Percentiles rank a stretch among this genome's conserved stretches.
Evolutionary conservation across 2,888 invertebrate species (phyloP).

Genomic region (Philopedon plagiatum): DNA sequence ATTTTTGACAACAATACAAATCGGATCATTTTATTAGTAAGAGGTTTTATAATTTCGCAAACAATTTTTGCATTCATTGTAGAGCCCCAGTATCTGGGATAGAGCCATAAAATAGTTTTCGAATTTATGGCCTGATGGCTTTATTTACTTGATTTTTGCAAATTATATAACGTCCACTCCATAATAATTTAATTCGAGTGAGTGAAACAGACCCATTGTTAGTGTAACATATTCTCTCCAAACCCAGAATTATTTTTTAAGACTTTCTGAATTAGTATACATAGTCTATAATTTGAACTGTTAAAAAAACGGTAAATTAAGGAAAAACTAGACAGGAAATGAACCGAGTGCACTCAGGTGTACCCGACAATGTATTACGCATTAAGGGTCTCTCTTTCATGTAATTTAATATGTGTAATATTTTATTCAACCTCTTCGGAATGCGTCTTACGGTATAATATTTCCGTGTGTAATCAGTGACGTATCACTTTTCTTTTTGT

Average conservation of each 20-base stretch:
- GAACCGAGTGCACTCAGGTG: constrained; percentile 12
- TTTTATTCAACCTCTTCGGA: not conserved
- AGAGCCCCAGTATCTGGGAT: no score
- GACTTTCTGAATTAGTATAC: not conserved
- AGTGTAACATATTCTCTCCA: not conserved
- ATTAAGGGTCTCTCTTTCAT: constrained; percentile 18
- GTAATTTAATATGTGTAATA: constrained; percentile 8
- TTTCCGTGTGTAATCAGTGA: constrained; percentile 1
- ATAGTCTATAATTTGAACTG: constrained; percentile 1
- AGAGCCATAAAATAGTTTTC: no score
- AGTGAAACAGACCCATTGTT: not conserved
- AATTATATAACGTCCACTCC: no score
- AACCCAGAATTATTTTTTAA: not conserved
- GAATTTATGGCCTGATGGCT: no score
- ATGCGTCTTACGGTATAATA: not conserved
- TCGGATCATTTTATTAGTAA: no score
- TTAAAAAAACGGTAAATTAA: constrained; percentile 17
- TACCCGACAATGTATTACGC: constrained; percentile 25
- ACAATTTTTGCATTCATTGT: no score
- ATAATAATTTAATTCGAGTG: no score
- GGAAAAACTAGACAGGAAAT: constrained; percentile 21
- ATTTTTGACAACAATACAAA: no score
- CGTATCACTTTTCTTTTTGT: not conserved
- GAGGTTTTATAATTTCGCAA: no score
- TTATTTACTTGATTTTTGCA: no score